A percentile compares a stretch with the other conserved stretches of the same genome.
phyloP scores from a whole-genome alignment of 2,888 invertebrate genomes.

The Heliconius sara region DNA sequence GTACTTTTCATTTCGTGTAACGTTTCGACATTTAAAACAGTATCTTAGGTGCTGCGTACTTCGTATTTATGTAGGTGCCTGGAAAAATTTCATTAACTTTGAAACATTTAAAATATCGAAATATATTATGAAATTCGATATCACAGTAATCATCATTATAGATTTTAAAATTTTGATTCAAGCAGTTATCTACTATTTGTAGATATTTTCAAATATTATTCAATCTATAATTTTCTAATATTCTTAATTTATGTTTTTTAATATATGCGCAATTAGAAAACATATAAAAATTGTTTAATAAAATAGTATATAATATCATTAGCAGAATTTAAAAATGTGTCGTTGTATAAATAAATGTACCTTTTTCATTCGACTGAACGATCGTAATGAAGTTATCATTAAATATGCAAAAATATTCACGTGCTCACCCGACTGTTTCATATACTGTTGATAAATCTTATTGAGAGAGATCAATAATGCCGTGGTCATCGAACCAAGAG shows the following conservation, averaged over 20 bases:
- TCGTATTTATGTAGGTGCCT: not conserved
- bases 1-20: conserved; percentile 13
- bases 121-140: not conserved
- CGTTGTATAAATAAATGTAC: conserved; percentile 23
- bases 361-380: conserved; percentile 21
- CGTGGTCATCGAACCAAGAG: conserved; percentile 54
- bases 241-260: not conserved
- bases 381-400: conserved; percentile 24
- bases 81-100: not conserved
- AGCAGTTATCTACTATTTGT: too few relatives aligned
- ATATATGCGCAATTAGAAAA: not conserved
- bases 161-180: too few relatives aligned
- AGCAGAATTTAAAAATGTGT: conserved; percentile 14
- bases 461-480: conserved; percentile 47
- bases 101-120: not conserved
- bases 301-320: conserved; percentile 1
- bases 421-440: conserved; percentile 21
- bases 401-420: conserved; percentile 34
- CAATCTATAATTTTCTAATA: too few relatives aligned
- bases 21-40: not conserved
- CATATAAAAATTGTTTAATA: not conserved
- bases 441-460: conserved; percentile 28
- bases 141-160: too few relatives aligned
- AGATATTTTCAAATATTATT: too few relatives aligned
- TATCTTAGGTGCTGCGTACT: not conserved